Percentiles rank a stretch among this genome's conserved stretches.
These are phyloP conservation scores for Leuciscus idus DNA, from an alignment of 2,113 vertebrate genomes.

Conservation along the genomic window DNA sequence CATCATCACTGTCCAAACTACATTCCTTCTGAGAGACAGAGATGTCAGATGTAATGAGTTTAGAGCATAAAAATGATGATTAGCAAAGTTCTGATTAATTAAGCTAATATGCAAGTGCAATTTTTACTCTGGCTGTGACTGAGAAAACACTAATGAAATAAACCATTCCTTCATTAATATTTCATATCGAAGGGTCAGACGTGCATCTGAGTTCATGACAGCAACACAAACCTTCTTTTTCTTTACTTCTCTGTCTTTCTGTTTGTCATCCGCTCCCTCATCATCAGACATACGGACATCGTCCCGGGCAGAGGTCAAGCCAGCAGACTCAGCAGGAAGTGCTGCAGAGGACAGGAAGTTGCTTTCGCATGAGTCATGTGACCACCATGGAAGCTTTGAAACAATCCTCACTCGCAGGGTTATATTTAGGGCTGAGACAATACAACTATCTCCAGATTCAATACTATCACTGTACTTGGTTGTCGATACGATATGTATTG, in stretches of 20 bases:
- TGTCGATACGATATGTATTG: no score
- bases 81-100: not conserved
- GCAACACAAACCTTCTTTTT: conserved; percentile 1
- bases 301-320: not conserved
- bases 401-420: not conserved
- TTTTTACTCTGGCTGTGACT: not conserved
- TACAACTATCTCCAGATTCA: no score
- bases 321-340: not conserved
- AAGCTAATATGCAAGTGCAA: not conserved
- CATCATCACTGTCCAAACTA: not conserved
- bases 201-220: not conserved
- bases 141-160: not conserved
- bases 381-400: not conserved
- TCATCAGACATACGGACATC: not conserved
- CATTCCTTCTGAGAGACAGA: not conserved
- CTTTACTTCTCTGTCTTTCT: not conserved
- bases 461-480: no score
- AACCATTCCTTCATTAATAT: not conserved
- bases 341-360: conserved; percentile 10
- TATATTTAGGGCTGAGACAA: not conserved
- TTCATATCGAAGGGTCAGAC: not conserved
- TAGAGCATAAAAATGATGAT: not conserved
- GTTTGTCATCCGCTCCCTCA: not conserved
- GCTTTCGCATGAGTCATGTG: not conserved
- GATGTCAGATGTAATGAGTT: not conserved